Evolutionary conservation across 2,888 invertebrate genomes (phyloP).

Genomic region (Lasioglossum malachurum): DNA sequence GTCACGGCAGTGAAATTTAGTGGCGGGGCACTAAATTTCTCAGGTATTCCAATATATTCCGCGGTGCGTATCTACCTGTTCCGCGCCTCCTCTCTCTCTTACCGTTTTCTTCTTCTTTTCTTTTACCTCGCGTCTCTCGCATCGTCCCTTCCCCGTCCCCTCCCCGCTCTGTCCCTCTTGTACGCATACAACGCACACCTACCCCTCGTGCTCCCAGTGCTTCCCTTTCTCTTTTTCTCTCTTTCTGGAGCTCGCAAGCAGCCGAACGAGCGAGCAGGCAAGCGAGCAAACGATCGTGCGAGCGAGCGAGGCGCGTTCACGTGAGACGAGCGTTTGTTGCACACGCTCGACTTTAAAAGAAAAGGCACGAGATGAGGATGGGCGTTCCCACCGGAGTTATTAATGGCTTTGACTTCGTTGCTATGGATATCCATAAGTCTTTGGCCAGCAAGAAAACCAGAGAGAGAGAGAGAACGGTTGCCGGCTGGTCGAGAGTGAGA

Average conservation of each 20-base stretch:
- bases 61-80: constrained; percentile 80
- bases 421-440: constrained; percentile 85
- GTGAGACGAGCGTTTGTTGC: constrained; percentile 76
- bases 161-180: constrained; percentile 22
- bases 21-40: constrained; percentile 83
- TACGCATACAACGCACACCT: neutral
- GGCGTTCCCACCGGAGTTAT: constrained; percentile 84
- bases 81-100: constrained; percentile 66
- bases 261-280: neutral
- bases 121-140: constrained; percentile 23
- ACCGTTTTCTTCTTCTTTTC: constrained; percentile 34
- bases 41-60: constrained; percentile 84
- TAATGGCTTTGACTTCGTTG: constrained; percentile 85
- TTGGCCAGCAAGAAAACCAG: constrained; percentile 73
- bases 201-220: constrained; percentile 22
- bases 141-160: constrained; percentile 19
- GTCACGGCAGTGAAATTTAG: constrained; percentile 82
- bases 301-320: constrained; percentile 53
- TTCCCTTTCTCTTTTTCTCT: constrained; percentile 31
- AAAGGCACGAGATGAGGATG: constrained; percentile 84
- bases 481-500: neutral
- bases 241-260: constrained; percentile 6
- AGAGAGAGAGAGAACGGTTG: constrained; percentile 28
- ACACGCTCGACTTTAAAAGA: constrained; percentile 83
- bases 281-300: constrained; percentile 3